Base-by-base conservation (phyloP, 1,140 invertebrate genomes). In the Drosophila repleta region DNA sequence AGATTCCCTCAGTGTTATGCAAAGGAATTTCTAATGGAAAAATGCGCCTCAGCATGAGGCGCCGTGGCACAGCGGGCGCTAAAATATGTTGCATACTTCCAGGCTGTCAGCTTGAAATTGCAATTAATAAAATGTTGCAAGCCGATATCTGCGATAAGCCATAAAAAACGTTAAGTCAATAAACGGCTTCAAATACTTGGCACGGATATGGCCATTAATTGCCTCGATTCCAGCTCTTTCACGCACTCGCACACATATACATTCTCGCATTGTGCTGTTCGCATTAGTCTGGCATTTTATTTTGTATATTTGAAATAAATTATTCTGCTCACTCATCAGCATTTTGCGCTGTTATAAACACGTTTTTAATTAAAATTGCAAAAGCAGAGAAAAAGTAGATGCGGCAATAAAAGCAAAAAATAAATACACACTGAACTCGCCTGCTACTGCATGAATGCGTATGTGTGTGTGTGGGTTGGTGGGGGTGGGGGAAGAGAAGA, bases 311-410 rank as follows among this genome's bases (percentile, higher is more conserved):
- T 55, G 64, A 88, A 87, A 88, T 88, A 88, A 88, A 83, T 88
- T 83, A 88, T 88, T 88, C 83, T 74, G 83, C 79, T 83, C 83
- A 88, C 84, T 88, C 83, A 88, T 88, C 79, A 88, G 63, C 68
- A 88, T 74, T 88, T 83, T 88, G 79, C 79, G 83, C 83, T 88
- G 83, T 88, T 88, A 88, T 88, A 88, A 88, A 88, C 83, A 88
- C 83, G 83, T 88, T 88, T 88, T 88, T 88, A 88, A 88, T 88
- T 88, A 88, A 88, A 88, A 88, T 88, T 79, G 83, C 83, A 88
- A 83, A 88, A 88, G 79, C 82, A 79, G 83, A 72, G 67, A 71
- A 73, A 87, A 73, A 74, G 73, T 82, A 87, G 79, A 82, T 46
- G 68, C 57, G 65, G 65, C 69, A 74, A 88, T 88, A 88, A 88